Evolutionary conservation across 1,140 invertebrate species (phyloP).

Genomic region (Lamellibrachia luymesi): DNA sequence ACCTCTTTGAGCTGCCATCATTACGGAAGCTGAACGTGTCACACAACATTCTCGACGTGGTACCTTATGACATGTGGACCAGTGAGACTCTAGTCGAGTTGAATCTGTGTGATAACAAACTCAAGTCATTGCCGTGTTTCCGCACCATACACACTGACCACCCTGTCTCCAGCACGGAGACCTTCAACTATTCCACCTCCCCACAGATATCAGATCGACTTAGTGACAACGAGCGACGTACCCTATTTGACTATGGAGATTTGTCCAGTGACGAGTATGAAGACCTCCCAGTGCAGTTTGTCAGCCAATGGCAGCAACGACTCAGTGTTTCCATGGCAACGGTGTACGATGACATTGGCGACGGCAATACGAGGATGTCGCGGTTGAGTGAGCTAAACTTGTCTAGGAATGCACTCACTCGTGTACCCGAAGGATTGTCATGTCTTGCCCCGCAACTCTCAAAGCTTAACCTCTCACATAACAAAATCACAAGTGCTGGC

Average conservation of each 20-base stretch:
- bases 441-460: constrained; percentile 84
- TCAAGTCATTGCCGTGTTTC: constrained; percentile 71
- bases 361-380: not conserved
- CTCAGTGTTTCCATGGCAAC: not conserved
- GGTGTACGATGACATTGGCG: not conserved
- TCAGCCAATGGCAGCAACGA: not conserved
- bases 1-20: constrained; percentile 77
- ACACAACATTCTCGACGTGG: constrained; percentile 85
- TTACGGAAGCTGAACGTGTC: constrained; percentile 84
- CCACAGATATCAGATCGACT: not conserved
- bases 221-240: not conserved
- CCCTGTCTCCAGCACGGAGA: not conserved
- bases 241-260: not conserved
- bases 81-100: constrained; percentile 81
- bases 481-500: constrained; percentile 73
- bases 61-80: constrained; percentile 88
- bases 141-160: not conserved
- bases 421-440: constrained; percentile 80
- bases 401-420: constrained; percentile 57
- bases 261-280: not conserved
- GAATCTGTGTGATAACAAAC: constrained; percentile 85
- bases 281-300: not conserved
- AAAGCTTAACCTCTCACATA: constrained; percentile 87
- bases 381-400: constrained; percentile 72
- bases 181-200: not conserved